Evolutionary conservation across 2,797 vertebrate genomes (phyloP).

Genomic region (Arctocebus calabarensis): DNA sequence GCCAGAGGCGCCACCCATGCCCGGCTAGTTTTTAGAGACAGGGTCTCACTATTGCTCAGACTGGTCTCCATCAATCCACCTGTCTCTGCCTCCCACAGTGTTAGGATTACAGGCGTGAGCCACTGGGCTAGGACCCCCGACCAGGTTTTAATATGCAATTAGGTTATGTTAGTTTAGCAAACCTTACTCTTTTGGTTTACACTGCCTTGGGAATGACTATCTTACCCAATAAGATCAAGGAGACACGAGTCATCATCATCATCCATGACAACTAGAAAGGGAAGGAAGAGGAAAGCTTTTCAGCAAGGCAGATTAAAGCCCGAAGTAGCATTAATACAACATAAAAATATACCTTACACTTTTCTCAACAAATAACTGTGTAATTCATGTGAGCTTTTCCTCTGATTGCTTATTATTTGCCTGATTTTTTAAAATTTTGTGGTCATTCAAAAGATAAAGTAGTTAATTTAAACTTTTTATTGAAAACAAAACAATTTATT

Average conservation of each 20-base stretch:
- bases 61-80: too few relatives aligned
- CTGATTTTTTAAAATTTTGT: neutral
- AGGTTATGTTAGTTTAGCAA: constrained; percentile 3
- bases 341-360: neutral
- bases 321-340: neutral
- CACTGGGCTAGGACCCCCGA: neutral
- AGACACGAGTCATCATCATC: constrained; percentile 99
- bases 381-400: neutral
- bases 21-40: too few relatives aligned
- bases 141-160: neutral
- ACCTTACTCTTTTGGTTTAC: neutral
- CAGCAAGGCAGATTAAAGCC: neutral
- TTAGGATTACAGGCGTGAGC: too few relatives aligned
- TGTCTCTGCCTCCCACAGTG: too few relatives aligned
- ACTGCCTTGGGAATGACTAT: constrained; percentile 1
- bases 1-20: too few relatives aligned
- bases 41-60: too few relatives aligned
- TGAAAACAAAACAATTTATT: constrained; percentile 50
- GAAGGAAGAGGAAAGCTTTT: constrained; percentile 73
- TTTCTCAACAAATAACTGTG: neutral
- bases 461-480: constrained; percentile 46
- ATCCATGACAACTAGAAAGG: constrained; percentile 98
- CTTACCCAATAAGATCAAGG: constrained; percentile 99
- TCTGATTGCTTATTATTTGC: neutral
- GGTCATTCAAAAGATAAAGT: constrained; percentile 16